phyloP scores from a whole-genome alignment of 1,140 invertebrate species.

The Aphaenogaster rudis region DNA sequence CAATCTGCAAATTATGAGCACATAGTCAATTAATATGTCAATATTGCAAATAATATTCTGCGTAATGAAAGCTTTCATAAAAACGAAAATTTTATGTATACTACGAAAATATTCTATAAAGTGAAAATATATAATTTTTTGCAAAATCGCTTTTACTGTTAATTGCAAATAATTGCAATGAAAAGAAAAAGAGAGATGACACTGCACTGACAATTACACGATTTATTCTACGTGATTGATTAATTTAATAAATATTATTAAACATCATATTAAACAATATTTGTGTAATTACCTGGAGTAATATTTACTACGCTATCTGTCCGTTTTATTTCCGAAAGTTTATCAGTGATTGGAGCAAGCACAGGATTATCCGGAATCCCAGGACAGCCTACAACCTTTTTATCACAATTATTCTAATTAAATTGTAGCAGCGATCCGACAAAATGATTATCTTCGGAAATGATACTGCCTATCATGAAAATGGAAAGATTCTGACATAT shows the following conservation, averaged over 20 bases:
- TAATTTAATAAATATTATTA: conserved; percentile 1
- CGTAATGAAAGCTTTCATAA: neutral
- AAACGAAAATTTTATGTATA: neutral
- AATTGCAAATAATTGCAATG: neutral
- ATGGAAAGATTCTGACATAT: neutral
- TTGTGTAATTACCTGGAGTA: conserved; percentile 75
- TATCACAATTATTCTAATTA: neutral
- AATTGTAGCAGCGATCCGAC: neutral
- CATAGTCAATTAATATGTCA: neutral
- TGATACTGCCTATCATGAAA: neutral
- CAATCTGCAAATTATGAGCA: conserved; percentile 63
- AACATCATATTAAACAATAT: neutral
- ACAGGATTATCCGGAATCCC: conserved; percentile 83
- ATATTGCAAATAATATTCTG: neutral
- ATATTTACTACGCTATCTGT: conserved; percentile 77
- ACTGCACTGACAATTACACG: neutral
- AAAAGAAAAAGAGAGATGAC: neutral
- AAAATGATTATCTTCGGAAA: neutral
- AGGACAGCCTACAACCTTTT: conserved; percentile 76
- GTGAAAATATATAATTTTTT: neutral
- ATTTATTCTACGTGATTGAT: neutral
- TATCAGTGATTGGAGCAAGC: conserved; percentile 81
- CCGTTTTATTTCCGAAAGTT: conserved; percentile 80
- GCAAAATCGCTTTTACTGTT: neutral
- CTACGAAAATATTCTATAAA: neutral